Evolutionary conservation across 2,113 vertebrate species (phyloP).

Genomic region (Eulemur macaco): DNA sequence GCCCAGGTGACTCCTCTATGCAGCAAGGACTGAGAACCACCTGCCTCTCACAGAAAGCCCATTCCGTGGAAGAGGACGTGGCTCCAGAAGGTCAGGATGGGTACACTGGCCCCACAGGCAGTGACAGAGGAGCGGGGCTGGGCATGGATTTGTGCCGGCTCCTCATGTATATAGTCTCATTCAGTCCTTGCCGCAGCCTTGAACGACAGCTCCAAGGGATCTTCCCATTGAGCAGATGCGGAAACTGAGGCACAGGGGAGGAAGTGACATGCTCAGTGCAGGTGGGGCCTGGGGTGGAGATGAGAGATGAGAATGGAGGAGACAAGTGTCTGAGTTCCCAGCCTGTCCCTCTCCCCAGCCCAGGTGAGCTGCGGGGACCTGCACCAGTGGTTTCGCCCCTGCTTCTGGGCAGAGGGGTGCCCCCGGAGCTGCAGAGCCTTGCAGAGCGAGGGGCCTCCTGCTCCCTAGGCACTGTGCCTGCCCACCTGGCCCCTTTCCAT

Average conservation of each 20-base stretch:
- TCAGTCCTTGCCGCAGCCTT: fast-evolving
- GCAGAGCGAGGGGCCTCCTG: background rate
- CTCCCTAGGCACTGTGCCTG: fast-evolving
- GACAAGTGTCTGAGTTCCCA: background rate
- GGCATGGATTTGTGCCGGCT: fast-evolving
- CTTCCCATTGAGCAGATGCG: background rate
- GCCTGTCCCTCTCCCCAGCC: background rate
- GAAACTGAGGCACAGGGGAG: background rate
- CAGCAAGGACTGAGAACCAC: background rate
- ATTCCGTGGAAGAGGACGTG: background rate
- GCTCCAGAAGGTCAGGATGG: background rate
- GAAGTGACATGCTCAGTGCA: background rate
- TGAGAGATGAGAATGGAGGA: background rate
- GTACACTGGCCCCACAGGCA: background rate
- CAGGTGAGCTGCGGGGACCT: background rate
- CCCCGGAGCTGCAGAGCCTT: background rate
- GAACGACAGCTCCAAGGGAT: fast-evolving
- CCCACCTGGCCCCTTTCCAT: background rate
- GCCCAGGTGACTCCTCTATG: background rate
- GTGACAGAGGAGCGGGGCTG: background rate
- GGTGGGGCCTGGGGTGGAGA: background rate
- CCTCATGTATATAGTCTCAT: fast-evolving
- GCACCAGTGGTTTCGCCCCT: fast-evolving
- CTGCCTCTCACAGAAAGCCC: background rate
- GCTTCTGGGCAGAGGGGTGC: too few species aligned